Conservation (phyloP, 2,113 vertebrate genomes). For the Onychostruthus taczanowskii region DNA sequence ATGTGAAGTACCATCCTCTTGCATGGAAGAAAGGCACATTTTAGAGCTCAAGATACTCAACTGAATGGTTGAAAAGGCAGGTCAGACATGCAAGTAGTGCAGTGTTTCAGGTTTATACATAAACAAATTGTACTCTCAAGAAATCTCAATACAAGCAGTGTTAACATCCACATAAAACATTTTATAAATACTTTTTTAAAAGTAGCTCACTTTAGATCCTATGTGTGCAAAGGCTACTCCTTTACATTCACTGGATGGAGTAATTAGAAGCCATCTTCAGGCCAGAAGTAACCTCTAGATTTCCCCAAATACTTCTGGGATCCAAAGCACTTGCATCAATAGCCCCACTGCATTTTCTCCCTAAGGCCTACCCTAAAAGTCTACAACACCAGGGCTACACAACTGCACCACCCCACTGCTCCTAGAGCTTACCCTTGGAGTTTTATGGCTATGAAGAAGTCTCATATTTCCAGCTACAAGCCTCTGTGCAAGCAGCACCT, state of each 20-base stretch:
- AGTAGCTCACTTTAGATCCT: neutral
- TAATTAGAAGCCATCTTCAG: neutral
- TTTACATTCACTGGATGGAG: slow-evolving; percentile 16
- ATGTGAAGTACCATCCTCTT: slow-evolving; percentile 36
- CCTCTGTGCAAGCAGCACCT: neutral
- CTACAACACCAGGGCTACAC: neutral
- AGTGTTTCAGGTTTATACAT: slow-evolving; percentile 9
- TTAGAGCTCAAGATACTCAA: slow-evolving; percentile 25
- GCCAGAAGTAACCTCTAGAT: neutral
- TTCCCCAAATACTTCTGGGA: neutral
- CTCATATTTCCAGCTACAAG: neutral
- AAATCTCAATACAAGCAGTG: slow-evolving; percentile 39
- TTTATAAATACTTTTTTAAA: slow-evolving; percentile 14
- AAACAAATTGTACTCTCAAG: neutral
- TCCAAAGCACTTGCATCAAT: neutral
- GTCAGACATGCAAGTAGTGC: slow-evolving; percentile 60
- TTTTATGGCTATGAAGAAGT: neutral
- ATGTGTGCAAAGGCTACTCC: neutral
- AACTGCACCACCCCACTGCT: neutral
- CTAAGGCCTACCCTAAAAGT: neutral
- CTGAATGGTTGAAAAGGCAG: slow-evolving; percentile 18
- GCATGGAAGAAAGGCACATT: slow-evolving; percentile 60
- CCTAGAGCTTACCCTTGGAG: neutral
- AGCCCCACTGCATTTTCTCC: neutral
- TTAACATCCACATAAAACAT: slow-evolving; percentile 47